Conservation (phyloP, 2,113 vertebrate genomes). For the Psilopsiagon aymara region DNA sequence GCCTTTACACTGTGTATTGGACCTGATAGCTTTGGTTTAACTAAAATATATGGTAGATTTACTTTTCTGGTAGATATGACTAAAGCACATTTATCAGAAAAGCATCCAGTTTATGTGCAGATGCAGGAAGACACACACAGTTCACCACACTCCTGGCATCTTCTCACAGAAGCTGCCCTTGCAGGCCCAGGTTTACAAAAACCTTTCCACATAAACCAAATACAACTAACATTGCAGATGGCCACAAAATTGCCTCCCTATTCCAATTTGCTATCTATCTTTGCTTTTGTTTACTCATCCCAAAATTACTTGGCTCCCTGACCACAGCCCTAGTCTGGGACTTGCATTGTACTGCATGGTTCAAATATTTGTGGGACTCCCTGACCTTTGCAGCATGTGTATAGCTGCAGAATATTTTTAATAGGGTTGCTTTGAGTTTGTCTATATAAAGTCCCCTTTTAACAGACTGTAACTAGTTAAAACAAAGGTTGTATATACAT, state of each 20-base stretch:
- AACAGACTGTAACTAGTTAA: background rate
- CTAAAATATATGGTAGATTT: background rate
- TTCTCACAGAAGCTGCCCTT: background rate
- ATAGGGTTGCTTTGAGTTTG: background rate
- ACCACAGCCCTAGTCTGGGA: background rate
- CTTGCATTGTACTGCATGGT: background rate
- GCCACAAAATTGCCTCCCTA: background rate
- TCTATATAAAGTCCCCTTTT: background rate
- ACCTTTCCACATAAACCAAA: background rate
- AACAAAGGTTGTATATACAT: background rate
- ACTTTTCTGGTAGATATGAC: background rate
- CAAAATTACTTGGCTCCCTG: background rate
- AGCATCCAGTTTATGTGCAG: too few relatives aligned
- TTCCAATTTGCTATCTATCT: background rate
- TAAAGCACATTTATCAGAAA: background rate
- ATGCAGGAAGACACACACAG: background rate
- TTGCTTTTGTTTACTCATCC: background rate
- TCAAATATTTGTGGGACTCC: background rate
- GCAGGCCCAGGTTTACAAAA: background rate
- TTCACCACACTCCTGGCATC: background rate
- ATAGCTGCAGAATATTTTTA: background rate
- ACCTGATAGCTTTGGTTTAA: background rate
- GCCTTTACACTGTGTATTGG: background rate
- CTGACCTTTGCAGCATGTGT: rapidly evolving
- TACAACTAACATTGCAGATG: rapidly evolving